Percentiles rank a stretch among this genome's conserved stretches.
Conservation (phyloP, 2,113 vertebrate species). For the Puntigrus tetrazona region DNA sequence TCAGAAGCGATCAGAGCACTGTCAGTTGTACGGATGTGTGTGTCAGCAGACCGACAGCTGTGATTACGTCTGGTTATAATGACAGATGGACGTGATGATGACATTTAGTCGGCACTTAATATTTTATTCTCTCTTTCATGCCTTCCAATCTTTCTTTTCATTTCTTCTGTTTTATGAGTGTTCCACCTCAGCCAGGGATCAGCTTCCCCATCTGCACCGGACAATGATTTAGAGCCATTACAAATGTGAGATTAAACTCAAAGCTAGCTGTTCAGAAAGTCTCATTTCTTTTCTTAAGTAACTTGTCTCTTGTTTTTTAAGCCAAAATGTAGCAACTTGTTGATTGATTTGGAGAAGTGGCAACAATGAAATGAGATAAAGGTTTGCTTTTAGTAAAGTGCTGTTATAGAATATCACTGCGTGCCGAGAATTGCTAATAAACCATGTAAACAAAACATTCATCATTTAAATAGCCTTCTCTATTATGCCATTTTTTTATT, state of each 20-base stretch:
- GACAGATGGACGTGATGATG: conserved; percentile 72
- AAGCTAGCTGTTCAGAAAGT: not conserved
- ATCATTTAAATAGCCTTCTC: conserved; percentile 45
- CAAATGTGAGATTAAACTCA: not conserved
- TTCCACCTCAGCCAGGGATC: not conserved
- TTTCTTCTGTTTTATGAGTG: conserved; percentile 8
- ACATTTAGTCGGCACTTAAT: conserved; percentile 73
- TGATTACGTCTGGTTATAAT: conserved; percentile 78
- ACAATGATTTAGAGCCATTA: not conserved
- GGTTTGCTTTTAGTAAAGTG: conserved; percentile 62
- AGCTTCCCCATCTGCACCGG: not conserved
- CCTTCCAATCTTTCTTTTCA: not conserved
- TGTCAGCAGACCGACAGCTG: conserved; percentile 63
- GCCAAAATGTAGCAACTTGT: too few species aligned
- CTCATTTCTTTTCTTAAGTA: not conserved
- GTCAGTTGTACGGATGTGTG: conserved; percentile 12
- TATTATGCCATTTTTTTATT: not conserved
- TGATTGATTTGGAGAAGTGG: conserved; percentile 75
- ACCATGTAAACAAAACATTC: conserved; percentile 66
- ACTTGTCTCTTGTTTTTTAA: too few species aligned
- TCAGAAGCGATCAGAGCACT: not conserved
- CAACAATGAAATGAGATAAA: conserved; percentile 64
- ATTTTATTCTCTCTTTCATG: conserved; percentile 21
- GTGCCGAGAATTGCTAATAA: conserved; percentile 49
- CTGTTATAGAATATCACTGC: conserved; percentile 70